Percentiles rank a stretch among this genome's conserved stretches.
phyloP scores from a whole-genome alignment of 2,113 vertebrate species.

The Apaloderma vittatum region DNA sequence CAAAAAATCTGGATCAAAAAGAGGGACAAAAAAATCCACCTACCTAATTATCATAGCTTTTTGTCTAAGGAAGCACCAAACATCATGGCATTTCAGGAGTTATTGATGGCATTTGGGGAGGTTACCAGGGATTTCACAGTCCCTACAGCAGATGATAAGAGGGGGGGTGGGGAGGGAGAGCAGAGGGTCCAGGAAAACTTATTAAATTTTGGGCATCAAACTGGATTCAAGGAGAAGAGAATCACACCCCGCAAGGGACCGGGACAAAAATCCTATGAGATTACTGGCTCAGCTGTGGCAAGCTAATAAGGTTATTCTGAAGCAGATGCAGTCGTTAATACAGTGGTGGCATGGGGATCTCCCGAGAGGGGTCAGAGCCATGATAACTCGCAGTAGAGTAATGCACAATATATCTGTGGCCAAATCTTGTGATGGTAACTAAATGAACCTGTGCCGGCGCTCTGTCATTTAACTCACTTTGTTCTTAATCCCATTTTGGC shows the following conservation, averaged over 20 bases:
- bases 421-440: conserved; percentile 79
- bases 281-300: conserved; percentile 84
- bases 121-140: conserved; percentile 77
- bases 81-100: conserved; percentile 81
- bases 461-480: conserved; percentile 65
- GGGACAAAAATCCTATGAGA: conserved; percentile 79
- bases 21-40: conserved; percentile 54
- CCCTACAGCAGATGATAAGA: conserved; percentile 76
- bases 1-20: conserved; percentile 62
- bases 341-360: conserved; percentile 86
- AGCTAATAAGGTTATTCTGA: conserved; percentile 87
- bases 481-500: neutral
- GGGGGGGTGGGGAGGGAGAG: conserved; percentile 71
- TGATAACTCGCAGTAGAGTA: conserved; percentile 83
- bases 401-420: conserved; percentile 78
- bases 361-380: conserved; percentile 84
- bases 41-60: conserved; percentile 78
- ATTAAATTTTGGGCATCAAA: conserved; percentile 83
- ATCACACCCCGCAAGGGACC: conserved; percentile 74
- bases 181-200: conserved; percentile 79
- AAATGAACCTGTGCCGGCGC: conserved; percentile 58
- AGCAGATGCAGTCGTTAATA: conserved; percentile 88
- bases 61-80: conserved; percentile 76
- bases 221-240: conserved; percentile 82
- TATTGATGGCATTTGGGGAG: conserved; percentile 80